Conservation (phyloP, 2,888 invertebrate genomes). For the Caenorhabditis sulstoni region DNA sequence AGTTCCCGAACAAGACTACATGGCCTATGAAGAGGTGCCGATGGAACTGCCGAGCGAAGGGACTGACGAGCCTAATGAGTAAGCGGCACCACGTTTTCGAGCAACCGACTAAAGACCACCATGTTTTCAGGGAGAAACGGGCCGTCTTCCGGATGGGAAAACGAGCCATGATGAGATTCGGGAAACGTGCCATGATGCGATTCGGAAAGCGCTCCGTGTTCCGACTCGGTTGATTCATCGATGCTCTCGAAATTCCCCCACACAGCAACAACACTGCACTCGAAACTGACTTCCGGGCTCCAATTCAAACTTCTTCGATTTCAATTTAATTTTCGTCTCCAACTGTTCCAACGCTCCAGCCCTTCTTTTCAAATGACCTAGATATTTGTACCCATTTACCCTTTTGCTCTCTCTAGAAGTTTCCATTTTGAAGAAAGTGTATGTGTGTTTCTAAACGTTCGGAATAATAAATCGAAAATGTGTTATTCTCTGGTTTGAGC, state of each 20-base stretch:
- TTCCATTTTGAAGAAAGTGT: slow-evolving; percentile 25
- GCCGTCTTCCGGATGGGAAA: slow-evolving; percentile 63
- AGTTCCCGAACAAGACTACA: slow-evolving; percentile 3
- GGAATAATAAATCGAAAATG: slow-evolving; percentile 52
- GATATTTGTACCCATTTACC: neutral
- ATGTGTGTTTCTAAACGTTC: slow-evolving; percentile 36
- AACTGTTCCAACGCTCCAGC: slow-evolving; percentile 3
- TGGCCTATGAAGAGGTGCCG: slow-evolving; percentile 24
- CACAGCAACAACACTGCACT: slow-evolving; percentile 24
- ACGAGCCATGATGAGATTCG: slow-evolving; percentile 68
- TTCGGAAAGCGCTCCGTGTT: slow-evolving; percentile 66
- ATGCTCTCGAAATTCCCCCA: neutral
- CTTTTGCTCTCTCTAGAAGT: neutral
- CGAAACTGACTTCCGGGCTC: slow-evolving; percentile 47
- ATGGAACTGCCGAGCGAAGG: slow-evolving; percentile 9
- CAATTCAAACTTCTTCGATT: slow-evolving; percentile 2
- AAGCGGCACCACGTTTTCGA: slow-evolving; percentile 14
- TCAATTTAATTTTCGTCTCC: neutral
- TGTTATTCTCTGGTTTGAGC: slow-evolving; percentile 23
- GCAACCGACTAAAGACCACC: neutral
- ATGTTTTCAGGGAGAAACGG: slow-evolving; percentile 40
- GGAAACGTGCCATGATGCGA: slow-evolving; percentile 69
- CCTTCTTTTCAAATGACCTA: slow-evolving; percentile 5
- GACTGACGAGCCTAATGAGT: slow-evolving; percentile 27
- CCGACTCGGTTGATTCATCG: slow-evolving; percentile 62